Conservation (phyloP, 64 coral and sea anemone species). For the Stylophora pistillata region DNA sequence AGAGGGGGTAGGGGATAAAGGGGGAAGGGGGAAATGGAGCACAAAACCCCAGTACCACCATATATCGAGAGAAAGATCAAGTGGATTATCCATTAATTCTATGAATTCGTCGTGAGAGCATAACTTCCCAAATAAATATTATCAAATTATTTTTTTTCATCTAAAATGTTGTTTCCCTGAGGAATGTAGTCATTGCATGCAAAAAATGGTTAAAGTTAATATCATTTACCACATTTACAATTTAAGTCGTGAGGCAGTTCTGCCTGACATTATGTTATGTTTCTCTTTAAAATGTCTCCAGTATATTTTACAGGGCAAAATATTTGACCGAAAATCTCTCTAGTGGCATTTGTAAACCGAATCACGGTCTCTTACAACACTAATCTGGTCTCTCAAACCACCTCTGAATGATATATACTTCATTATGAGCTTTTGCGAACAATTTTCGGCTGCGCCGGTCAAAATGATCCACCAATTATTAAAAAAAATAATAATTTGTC, state of each 20-base stretch:
- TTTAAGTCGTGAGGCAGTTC: too few relatives aligned
- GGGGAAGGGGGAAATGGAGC: too few relatives aligned
- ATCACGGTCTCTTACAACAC: too few relatives aligned
- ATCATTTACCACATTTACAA: not conserved
- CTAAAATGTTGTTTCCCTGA: not conserved
- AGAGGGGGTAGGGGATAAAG: not conserved
- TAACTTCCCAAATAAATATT: constrained; percentile 10
- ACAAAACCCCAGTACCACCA: too few relatives aligned
- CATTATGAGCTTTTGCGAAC: not conserved
- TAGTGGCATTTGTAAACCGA: too few relatives aligned
- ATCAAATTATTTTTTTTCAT: not conserved
- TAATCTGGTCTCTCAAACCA: too few relatives aligned
- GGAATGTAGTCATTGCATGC: too few relatives aligned
- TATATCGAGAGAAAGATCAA: not conserved
- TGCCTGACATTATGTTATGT: too few relatives aligned
- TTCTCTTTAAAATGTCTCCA: too few relatives aligned
- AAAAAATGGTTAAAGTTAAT: not conserved
- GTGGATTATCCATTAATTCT: not conserved
- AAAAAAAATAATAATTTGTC: not conserved
- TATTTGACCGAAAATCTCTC: too few relatives aligned
- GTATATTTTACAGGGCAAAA: too few relatives aligned
- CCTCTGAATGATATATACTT: too few relatives aligned
- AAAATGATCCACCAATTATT: not conserved
- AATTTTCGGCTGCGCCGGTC: not conserved
- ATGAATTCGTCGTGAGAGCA: not conserved